phyloP scores from a whole-genome alignment of 35 echinoderm and acorn worm genomes.

The Eucidaris tribuloides region DNA sequence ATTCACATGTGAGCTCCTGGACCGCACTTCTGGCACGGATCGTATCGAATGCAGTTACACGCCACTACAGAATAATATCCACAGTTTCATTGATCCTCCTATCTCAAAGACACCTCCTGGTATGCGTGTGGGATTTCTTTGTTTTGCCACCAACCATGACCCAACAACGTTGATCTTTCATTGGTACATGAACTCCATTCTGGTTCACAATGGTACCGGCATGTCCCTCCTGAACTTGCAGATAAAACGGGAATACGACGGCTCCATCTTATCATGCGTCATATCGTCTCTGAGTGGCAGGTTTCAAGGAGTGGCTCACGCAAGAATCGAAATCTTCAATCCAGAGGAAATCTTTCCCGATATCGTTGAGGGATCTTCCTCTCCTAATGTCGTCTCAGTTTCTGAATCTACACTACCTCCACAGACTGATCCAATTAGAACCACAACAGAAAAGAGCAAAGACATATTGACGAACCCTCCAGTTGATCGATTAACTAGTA shows the following conservation, averaged over 20 bases:
- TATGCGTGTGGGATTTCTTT: neutral
- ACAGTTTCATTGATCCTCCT: neutral
- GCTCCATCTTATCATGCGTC: neutral
- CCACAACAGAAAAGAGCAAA: neutral
- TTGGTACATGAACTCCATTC: neutral
- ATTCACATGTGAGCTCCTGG: neutral
- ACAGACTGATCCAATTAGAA: neutral
- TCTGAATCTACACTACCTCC: neutral
- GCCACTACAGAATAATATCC: neutral
- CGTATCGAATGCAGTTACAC: neutral
- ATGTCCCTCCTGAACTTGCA: neutral
- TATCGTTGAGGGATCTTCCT: neutral
- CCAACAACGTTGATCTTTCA: neutral
- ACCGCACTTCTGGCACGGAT: neutral
- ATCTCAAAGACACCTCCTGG: neutral
- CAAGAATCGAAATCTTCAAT: neutral
- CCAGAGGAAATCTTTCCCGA: neutral
- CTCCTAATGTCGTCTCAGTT: neutral
- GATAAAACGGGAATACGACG: neutral
- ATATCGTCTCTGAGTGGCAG: neutral
- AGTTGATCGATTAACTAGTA: neutral
- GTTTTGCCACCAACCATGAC: neutral
- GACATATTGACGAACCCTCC: neutral
- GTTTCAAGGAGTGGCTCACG: neutral
- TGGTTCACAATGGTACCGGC: neutral